A percentile compares a stretch with the other conserved stretches of the same genome.
Conservation (phyloP, 2,113 vertebrate species). For the Choloepus hoffmanni region DNA sequence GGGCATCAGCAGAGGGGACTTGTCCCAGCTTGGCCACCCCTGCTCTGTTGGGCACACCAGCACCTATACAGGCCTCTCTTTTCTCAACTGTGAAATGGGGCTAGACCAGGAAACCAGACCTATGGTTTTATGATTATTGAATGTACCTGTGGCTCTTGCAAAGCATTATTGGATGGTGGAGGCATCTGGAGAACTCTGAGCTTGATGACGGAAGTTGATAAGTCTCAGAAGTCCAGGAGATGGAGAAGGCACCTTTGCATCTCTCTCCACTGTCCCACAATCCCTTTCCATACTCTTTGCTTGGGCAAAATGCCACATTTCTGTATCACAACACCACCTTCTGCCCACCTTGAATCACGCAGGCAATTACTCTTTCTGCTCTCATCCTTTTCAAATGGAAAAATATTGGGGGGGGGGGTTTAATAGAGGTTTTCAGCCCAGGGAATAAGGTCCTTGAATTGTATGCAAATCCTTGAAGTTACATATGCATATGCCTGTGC, state of each 20-base stretch:
- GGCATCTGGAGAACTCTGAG: neutral
- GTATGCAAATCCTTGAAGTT: neutral
- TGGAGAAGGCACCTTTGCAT: neutral
- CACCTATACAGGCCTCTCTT: neutral
- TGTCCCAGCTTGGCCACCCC: neutral
- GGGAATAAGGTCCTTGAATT: neutral
- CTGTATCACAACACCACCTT: slow-evolving; percentile 57
- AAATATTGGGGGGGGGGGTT: neutral
- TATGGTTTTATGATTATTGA: neutral
- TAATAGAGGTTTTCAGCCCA: neutral
- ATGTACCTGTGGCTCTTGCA: neutral
- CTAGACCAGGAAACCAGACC: neutral
- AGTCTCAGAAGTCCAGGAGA: neutral
- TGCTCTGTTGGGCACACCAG: neutral
- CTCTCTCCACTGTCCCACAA: neutral
- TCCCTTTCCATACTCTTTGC: neutral
- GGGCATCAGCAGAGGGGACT: neutral
- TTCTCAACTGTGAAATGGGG: neutral
- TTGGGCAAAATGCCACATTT: neutral
- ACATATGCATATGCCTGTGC: no score
- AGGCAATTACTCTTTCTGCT: neutral
- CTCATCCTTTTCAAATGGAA: neutral
- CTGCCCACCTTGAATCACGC: neutral
- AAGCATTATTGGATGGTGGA: neutral
- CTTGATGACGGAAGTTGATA: neutral